Evolutionary conservation across 2,113 vertebrate genomes (phyloP).

Genomic region (Sapayoa aenigma): DNA sequence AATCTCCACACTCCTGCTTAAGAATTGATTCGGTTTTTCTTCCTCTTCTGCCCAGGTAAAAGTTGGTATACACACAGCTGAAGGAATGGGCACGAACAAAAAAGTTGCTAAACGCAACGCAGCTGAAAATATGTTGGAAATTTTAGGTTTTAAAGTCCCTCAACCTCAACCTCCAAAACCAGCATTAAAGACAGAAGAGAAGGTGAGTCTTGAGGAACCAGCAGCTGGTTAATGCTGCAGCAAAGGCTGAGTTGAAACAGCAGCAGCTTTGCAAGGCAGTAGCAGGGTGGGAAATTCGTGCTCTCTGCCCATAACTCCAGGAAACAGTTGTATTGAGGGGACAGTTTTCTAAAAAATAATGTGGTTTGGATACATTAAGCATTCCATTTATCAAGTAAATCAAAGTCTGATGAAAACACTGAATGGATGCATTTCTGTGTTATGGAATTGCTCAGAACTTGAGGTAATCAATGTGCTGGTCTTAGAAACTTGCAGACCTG

Average conservation of each 20-base stretch:
- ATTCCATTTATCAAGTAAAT: neutral
- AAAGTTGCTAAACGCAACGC: conserved; percentile 97
- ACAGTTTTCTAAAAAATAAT: neutral
- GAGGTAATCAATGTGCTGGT: neutral
- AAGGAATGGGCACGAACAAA: conserved; percentile 94
- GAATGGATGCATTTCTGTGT: neutral
- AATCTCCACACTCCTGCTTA: neutral
- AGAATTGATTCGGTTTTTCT: neutral
- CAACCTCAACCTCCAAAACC: conserved; percentile 93
- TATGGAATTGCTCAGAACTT: neutral
- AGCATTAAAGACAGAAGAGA: conserved; percentile 95
- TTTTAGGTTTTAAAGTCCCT: conserved; percentile 95
- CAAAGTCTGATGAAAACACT: neutral
- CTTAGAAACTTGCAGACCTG: neutral
- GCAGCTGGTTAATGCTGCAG: neutral
- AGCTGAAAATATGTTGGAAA: conserved; percentile 96
- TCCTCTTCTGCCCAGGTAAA: conserved; percentile 78
- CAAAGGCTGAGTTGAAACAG: neutral
- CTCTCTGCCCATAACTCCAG: neutral
- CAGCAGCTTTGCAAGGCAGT: neutral
- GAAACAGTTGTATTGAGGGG: neutral
- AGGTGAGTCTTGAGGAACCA: conserved; percentile 70
- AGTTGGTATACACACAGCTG: conserved; percentile 87
- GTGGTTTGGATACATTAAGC: neutral
- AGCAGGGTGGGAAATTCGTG: neutral